Evolutionary conservation across 2,888 invertebrate species (phyloP).

Genomic region (Zelleria hepariella): DNA sequence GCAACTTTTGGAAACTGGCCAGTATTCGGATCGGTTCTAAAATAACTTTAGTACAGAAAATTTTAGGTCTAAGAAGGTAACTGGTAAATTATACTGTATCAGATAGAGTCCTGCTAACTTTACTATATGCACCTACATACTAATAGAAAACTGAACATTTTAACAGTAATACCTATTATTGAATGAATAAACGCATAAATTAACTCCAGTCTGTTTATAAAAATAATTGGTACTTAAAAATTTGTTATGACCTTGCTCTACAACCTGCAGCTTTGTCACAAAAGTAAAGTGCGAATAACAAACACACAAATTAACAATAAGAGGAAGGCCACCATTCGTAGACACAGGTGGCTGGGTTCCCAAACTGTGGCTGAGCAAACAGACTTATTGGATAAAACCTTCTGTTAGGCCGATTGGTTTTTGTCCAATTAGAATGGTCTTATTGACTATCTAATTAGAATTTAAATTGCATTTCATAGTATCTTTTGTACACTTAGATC

Average conservation of each 20-base stretch:
- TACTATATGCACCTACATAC: too few relatives aligned
- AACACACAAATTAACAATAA: slow-evolving; percentile 22
- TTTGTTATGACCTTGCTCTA: neutral
- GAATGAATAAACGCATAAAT: neutral
- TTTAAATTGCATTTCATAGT: neutral
- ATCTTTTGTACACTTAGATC: neutral
- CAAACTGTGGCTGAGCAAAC: slow-evolving; percentile 22
- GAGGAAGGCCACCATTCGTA: slow-evolving; percentile 28
- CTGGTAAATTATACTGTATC: too few relatives aligned
- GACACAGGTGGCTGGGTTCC: slow-evolving; percentile 32
- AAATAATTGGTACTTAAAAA: neutral
- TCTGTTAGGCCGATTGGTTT: neutral
- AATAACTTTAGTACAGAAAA: too few relatives aligned
- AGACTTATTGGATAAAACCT: slow-evolving; percentile 24
- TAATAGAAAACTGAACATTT: too few relatives aligned
- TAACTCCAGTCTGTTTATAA: neutral
- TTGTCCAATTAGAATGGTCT: neutral
- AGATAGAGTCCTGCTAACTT: too few relatives aligned
- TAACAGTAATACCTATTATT: too few relatives aligned
- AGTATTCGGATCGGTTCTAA: neutral
- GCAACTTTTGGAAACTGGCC: neutral
- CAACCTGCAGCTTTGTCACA: neutral
- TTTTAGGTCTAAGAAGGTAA: neutral
- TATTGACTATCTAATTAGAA: neutral
- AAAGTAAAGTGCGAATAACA: slow-evolving; percentile 16